Conservation (phyloP, 2,113 vertebrate species). For the Sapajus apella region DNA sequence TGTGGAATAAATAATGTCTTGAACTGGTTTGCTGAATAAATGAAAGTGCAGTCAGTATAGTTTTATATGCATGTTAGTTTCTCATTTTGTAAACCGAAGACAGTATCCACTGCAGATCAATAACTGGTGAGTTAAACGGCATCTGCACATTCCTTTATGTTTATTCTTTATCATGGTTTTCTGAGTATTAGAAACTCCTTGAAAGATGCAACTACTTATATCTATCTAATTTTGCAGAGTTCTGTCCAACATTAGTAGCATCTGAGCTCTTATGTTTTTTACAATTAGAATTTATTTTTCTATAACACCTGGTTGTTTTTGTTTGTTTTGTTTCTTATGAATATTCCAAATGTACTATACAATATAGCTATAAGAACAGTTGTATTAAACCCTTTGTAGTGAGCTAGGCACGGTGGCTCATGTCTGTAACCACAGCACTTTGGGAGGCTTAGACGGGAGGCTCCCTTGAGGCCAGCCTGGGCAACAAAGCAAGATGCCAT, state of each 20-base stretch:
- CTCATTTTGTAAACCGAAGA: not conserved
- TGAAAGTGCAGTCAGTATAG: not conserved
- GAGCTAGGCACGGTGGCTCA: too few species aligned
- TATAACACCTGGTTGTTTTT: not conserved
- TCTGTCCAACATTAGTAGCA: not conserved
- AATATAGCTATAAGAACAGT: not conserved
- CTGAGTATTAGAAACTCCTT: not conserved
- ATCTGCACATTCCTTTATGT: not conserved
- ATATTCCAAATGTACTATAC: not conserved
- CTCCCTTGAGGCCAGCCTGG: too few species aligned
- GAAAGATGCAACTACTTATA: not conserved
- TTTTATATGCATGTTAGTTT: not conserved
- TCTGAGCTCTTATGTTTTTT: not conserved
- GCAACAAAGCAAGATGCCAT: too few species aligned
- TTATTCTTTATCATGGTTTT: not conserved
- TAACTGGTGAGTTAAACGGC: too few species aligned
- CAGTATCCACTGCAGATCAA: rapidly evolving
- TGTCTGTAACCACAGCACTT: too few species aligned
- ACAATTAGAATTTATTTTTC: not conserved
- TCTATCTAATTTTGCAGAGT: not conserved
- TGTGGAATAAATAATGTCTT: not conserved
- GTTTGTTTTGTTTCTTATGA: not conserved
- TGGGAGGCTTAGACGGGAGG: too few species aligned
- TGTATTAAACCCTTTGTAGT: not conserved
- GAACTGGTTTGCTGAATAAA: not conserved